These are phyloP conservation scores for Halocynthia roretzi DNA, from an alignment of 23 tunicate genomes.

Conservation along the genomic window DNA sequence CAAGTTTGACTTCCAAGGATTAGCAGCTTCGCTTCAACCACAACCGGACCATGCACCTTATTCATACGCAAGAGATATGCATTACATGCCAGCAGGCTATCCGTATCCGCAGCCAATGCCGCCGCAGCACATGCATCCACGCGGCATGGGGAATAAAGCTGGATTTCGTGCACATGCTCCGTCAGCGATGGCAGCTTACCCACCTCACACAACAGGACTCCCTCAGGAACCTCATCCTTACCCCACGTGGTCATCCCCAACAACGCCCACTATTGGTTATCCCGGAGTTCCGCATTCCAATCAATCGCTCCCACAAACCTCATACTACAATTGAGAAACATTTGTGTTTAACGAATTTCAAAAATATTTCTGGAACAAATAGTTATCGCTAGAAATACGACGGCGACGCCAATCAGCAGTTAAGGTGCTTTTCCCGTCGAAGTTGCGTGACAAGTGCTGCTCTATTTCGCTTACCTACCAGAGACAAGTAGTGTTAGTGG, in stretches of 20 bases:
- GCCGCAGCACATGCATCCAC: constrained; percentile 47
- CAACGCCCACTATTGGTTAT: constrained; percentile 33
- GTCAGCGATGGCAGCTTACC: constrained; percentile 43
- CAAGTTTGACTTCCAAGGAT: constrained; percentile 98
- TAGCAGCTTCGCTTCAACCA: constrained; percentile 88
- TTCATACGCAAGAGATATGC: constrained; percentile 48
- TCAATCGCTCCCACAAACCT: constrained; percentile 84
- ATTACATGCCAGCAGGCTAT: constrained; percentile 49
- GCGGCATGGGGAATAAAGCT: constrained; percentile 16
- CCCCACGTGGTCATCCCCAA: constrained; percentile 31
- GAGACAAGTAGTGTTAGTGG: too few relatives aligned
- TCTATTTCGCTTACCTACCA: too few relatives aligned
- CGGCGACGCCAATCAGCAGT: too few relatives aligned
- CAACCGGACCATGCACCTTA: constrained; percentile 78
- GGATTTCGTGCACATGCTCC: constrained; percentile 36
- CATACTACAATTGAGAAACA: constrained; percentile 72
- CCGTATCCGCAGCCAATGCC: constrained; percentile 47
- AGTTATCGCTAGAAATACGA: too few relatives aligned
- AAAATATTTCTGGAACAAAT: too few relatives aligned
- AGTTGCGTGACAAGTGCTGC: too few relatives aligned
- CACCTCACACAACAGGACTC: constrained; percentile 40
- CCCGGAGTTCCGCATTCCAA: constrained; percentile 17
- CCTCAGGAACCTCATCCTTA: constrained; percentile 22
- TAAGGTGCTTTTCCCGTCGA: too few relatives aligned
- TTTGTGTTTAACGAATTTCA: too few relatives aligned